These are phyloP conservation scores for Cygnus buccinator DNA, from an alignment of 2,113 vertebrate genomes.

Conservation along the genomic window DNA sequence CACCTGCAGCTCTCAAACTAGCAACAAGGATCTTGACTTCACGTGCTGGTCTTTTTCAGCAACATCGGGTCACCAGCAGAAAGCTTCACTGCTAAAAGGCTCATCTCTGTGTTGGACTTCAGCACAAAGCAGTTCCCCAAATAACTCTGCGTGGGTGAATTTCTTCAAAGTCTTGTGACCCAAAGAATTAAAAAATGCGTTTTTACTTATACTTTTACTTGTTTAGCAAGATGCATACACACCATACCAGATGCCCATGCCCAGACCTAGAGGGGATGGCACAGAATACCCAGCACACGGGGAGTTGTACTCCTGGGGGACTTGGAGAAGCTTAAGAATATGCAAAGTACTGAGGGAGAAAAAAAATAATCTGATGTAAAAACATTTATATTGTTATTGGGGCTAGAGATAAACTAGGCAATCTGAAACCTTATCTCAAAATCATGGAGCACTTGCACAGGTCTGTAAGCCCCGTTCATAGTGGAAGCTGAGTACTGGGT, in stretches of 20 bases:
- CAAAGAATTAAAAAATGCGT: neutral
- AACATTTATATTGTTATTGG: neutral
- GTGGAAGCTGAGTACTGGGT: neutral
- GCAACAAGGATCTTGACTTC: neutral
- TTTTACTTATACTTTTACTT: neutral
- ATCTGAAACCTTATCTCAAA: neutral
- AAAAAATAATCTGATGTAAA: neutral
- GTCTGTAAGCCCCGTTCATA: neutral
- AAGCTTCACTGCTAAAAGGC: neutral
- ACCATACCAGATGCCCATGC: neutral
- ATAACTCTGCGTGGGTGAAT: neutral
- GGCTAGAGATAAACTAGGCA: neutral
- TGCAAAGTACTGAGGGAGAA: neutral
- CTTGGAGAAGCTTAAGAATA: conserved; percentile 7
- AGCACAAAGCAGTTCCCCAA: neutral
- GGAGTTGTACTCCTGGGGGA: neutral
- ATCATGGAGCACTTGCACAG: neutral
- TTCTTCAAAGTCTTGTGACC: neutral
- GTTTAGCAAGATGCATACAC: neutral
- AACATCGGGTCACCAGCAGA: neutral
- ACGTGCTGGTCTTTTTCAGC: neutral
- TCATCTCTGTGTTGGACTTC: neutral
- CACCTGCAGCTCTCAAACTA: neutral
- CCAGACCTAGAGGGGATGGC: neutral
- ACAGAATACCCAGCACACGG: neutral